Evolutionary conservation across 2,797 vertebrate genomes (phyloP).

Genomic region (Myripristis murdjan): DNA sequence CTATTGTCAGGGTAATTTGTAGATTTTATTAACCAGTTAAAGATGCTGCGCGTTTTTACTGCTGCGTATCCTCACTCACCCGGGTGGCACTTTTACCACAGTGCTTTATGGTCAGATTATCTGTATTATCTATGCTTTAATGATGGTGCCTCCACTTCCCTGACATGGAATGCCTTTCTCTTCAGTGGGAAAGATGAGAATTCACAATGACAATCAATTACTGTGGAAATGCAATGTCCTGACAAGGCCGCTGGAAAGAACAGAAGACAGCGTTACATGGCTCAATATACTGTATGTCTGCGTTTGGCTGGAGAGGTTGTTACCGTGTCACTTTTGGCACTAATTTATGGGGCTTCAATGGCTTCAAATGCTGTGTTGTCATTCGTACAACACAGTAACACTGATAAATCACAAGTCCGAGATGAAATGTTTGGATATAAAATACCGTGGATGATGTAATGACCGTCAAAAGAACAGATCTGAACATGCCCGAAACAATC

Average conservation of each 20-base stretch:
- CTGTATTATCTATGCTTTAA: constrained; percentile 72
- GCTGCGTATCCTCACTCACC: constrained; percentile 55
- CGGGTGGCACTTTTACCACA: constrained; percentile 71
- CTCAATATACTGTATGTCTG: constrained; percentile 26
- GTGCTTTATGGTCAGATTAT: constrained; percentile 79
- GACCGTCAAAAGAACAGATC: constrained; percentile 67
- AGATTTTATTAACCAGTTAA: constrained; percentile 79
- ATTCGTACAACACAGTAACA: constrained; percentile 45
- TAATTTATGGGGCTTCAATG: constrained; percentile 19
- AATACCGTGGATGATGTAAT: constrained; percentile 56
- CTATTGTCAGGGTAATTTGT: constrained; percentile 75
- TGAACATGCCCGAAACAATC: constrained; percentile 84
- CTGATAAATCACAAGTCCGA: constrained; percentile 49
- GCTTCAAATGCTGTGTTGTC: constrained; percentile 18
- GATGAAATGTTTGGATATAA: constrained; percentile 72
- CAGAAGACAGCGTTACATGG: constrained; percentile 23
- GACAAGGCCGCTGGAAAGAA: constrained; percentile 17
- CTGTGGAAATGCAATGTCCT: constrained; percentile 34
- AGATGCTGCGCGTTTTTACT: constrained; percentile 73
- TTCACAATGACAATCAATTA: constrained; percentile 28
- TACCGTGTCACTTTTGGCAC: constrained; percentile 69
- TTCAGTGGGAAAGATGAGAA: constrained; percentile 13
- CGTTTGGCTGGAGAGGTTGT: constrained; percentile 34
- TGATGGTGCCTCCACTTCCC: constrained; percentile 27
- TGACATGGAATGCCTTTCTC: constrained; percentile 45